Evolutionary conservation across 2,888 invertebrate species (phyloP).

Genomic region (Plusia festucae): DNA sequence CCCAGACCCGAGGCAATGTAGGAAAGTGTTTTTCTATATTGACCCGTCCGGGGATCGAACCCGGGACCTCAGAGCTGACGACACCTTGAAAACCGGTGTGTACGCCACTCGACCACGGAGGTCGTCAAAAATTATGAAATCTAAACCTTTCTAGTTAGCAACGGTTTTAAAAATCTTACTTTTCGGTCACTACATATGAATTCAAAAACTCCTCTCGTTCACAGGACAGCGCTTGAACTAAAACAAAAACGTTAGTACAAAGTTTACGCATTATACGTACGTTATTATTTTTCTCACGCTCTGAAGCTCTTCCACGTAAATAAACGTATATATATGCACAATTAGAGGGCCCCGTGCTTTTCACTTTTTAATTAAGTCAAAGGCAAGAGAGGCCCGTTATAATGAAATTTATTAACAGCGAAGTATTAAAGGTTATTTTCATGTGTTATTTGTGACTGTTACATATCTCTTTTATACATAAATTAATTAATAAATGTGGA

Average conservation of each 20-base stretch:
- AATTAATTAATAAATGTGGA: too few relatives aligned
- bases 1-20: too few relatives aligned
- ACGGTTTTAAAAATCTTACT: too few relatives aligned
- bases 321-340: constrained; percentile 56
- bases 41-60: too few relatives aligned
- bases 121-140: too few relatives aligned
- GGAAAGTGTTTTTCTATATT: too few relatives aligned
- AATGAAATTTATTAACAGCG: constrained; percentile 72
- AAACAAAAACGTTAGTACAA: not conserved
- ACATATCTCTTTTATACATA: too few relatives aligned
- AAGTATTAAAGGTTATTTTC: constrained; percentile 61
- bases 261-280: constrained; percentile 45
- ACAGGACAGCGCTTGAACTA: not conserved
- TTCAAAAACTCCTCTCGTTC: not conserved
- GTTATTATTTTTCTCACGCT: constrained; percentile 34
- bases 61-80: too few relatives aligned
- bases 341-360: constrained; percentile 55
- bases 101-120: too few relatives aligned
- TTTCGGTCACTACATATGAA: not conserved
- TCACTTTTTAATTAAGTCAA: constrained; percentile 72
- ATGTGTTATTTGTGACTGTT: constrained; percentile 14
- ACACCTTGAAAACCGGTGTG: too few relatives aligned
- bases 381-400: constrained; percentile 64
- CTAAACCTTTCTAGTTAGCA: too few relatives aligned
- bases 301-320: constrained; percentile 30